Evolutionary conservation across 2,888 invertebrate species (phyloP).

Genomic region (Choreutis nemorana): DNA sequence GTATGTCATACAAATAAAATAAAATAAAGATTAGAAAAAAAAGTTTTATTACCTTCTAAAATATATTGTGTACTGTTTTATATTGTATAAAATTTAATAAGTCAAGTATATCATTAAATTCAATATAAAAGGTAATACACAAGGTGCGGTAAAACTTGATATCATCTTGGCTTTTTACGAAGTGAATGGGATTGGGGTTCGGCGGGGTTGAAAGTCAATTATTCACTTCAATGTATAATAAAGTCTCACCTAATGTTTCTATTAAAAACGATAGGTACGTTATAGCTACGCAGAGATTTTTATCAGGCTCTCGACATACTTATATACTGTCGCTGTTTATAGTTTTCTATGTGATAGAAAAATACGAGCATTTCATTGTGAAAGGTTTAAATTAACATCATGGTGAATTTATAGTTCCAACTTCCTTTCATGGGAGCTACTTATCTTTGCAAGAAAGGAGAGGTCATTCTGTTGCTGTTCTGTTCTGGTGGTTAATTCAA

Average conservation of each 20-base stretch:
- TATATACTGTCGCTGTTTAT: slow-evolving; percentile 1
- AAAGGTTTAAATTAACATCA: no score
- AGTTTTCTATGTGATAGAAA: slow-evolving; percentile 5
- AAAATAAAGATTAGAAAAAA: no score
- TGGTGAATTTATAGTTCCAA: no score
- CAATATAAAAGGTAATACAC: slow-evolving; percentile 11
- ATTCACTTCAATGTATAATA: slow-evolving; percentile 32
- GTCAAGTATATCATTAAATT: slow-evolving; percentile 13
- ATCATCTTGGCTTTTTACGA: slow-evolving; percentile 22
- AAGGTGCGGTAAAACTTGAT: neutral
- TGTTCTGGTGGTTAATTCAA: no score
- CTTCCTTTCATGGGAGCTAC: no score
- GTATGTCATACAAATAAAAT: no score
- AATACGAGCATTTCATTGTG: slow-evolving; percentile 5
- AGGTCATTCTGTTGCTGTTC: no score
- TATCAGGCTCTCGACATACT: neutral
- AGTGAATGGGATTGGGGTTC: slow-evolving; percentile 31
- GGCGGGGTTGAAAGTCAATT: slow-evolving; percentile 43
- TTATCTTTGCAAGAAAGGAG: no score
- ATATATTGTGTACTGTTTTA: no score
- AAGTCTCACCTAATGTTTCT: slow-evolving; percentile 28
- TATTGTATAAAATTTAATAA: no score
- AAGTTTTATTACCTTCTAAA: no score
- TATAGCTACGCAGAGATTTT: no score
- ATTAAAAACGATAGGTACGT: slow-evolving; percentile 19